Conservation (phyloP, 1,140 invertebrate genomes). For the Brachionus sp. region DNA sequence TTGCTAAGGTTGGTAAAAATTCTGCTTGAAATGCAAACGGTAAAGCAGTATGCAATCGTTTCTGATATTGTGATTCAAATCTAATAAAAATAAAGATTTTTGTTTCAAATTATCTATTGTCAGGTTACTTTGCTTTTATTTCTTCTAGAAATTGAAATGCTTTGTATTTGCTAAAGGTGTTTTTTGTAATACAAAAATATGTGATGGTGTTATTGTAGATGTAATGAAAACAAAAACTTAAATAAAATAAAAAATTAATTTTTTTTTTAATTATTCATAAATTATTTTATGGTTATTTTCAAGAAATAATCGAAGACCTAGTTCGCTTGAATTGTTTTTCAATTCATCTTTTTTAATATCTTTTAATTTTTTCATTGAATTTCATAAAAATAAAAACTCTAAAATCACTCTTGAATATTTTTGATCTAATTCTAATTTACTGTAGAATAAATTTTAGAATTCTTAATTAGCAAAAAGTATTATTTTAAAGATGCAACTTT, state of each 20-base stretch:
- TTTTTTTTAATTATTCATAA: neutral
- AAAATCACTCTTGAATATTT: no score
- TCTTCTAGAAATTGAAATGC: conserved; percentile 32
- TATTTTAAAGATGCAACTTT: no score
- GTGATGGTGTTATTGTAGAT: conserved; percentile 34
- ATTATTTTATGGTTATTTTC: neutral
- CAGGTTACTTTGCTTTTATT: neutral
- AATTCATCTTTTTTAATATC: no score
- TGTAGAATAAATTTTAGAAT: no score
- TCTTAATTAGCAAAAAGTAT: no score
- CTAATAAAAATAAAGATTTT: neutral
- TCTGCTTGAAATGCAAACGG: conserved; percentile 37
- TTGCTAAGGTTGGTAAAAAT: conserved; percentile 22
- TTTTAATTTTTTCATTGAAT: no score
- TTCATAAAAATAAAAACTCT: no score
- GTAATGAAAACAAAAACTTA: conserved; percentile 41
- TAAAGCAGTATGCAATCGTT: conserved; percentile 22
- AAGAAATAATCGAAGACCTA: no score
- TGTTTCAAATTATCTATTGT: neutral
- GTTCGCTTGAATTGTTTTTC: no score
- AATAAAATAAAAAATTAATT: neutral
- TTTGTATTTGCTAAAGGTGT: neutral
- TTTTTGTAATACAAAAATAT: conserved; percentile 38
- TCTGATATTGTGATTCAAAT: conserved; percentile 41
- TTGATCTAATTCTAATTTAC: no score